Evolutionary conservation across 2,888 invertebrate species (phyloP).

Genomic region (Xestia xanthographa): DNA sequence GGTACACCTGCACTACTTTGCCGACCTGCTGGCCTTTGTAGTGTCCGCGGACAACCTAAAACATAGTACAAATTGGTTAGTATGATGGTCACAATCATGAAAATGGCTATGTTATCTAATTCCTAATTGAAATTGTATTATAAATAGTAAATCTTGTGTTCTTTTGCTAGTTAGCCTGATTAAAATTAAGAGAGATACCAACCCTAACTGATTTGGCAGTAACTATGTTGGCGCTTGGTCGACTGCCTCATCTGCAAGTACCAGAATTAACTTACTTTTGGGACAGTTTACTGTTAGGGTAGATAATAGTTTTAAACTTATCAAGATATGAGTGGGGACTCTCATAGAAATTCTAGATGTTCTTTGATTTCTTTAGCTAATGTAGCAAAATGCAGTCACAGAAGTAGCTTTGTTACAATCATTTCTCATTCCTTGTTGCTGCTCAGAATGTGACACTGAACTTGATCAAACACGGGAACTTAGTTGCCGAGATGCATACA

Average conservation of each 20-base stretch:
- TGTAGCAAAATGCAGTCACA: neutral
- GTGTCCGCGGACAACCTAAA: slow-evolving; percentile 98
- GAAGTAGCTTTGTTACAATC: neutral
- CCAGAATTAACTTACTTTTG: slow-evolving; percentile 49
- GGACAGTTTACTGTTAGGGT: neutral
- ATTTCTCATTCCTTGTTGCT: no score
- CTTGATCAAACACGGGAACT: neutral
- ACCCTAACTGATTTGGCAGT: slow-evolving; percentile 47
- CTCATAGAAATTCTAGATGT: no score
- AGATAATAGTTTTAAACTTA: neutral
- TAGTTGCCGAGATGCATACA: neutral
- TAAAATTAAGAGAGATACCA: slow-evolving; percentile 37
- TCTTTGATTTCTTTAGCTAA: no score
- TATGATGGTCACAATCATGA: neutral
- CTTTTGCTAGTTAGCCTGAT: neutral
- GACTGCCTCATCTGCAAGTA: slow-evolving; percentile 54
- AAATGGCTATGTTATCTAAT: neutral
- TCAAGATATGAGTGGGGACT: neutral
- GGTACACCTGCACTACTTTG: slow-evolving; percentile 99
- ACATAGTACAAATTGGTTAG: slow-evolving; percentile 39
- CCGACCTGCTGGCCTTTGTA: slow-evolving; percentile 99
- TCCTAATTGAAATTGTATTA: neutral
- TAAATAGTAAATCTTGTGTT: neutral
- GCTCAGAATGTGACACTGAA: neutral
- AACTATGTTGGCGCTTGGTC: slow-evolving; percentile 28